A percentile compares a stretch with the other conserved stretches of the same genome.
These are phyloP conservation scores for Notodonta ziczac DNA, from an alignment of 2,888 invertebrate genomes.

Conservation along the genomic window DNA sequence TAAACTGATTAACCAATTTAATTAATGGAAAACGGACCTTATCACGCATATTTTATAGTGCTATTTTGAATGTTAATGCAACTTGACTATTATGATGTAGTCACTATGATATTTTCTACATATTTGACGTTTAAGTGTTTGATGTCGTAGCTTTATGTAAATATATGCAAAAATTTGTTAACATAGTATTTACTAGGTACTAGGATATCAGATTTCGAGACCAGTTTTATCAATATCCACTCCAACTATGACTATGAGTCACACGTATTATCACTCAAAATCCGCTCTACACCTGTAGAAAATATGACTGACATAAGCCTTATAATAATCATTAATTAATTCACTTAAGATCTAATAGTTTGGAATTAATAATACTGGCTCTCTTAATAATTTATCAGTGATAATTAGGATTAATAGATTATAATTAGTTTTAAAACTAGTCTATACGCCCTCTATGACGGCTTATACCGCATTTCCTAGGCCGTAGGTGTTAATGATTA, in stretches of 20 bases:
- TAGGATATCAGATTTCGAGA: neutral
- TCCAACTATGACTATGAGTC: no score
- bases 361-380: neutral
- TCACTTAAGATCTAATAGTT: no score
- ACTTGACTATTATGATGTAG: neutral
- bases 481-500: conserved; percentile 13
- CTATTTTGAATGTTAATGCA: neutral
- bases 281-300: no score
- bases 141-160: conserved; percentile 32
- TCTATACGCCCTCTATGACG: neutral
- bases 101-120: neutral
- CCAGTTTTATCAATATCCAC: neutral
- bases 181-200: neutral
- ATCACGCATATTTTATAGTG: neutral
- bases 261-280: no score
- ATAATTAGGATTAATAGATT: neutral
- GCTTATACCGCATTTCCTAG: neutral
- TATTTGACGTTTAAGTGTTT: conserved; percentile 9
- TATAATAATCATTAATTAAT: no score
- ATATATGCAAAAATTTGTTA: neutral
- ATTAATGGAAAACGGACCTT: neutral
- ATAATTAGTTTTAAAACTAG: neutral
- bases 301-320: no score
- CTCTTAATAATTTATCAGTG: neutral
- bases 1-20: no score